Percentiles rank a stretch among this genome's conserved stretches.
Evolutionary conservation across 2,888 invertebrate genomes (phyloP).

Genomic region (Nephrotoma guestfalica): DNA sequence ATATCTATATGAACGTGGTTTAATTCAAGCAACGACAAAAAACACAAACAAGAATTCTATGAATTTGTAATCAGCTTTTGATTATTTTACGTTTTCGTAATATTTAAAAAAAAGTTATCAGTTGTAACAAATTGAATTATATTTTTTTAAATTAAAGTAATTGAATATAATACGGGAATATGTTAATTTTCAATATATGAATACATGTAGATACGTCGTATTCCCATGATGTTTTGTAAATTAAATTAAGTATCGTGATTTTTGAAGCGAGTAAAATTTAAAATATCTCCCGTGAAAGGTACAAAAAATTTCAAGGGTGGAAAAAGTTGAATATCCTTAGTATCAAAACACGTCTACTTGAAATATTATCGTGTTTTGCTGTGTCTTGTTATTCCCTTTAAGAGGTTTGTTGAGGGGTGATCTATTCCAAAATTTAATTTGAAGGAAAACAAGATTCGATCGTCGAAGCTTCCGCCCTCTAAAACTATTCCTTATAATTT

Average conservation of each 20-base stretch:
- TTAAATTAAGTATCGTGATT: not conserved
- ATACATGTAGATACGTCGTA: not conserved
- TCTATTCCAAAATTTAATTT: too few relatives aligned
- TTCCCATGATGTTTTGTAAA: not conserved
- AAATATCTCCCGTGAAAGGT: too few relatives aligned
- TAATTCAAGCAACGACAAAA: not conserved
- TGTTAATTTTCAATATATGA: not conserved
- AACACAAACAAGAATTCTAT: not conserved
- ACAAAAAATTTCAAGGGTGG: too few relatives aligned
- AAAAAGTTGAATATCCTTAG: too few relatives aligned
- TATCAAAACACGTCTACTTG: too few relatives aligned
- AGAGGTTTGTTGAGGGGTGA: too few relatives aligned
- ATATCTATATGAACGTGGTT: not conserved
- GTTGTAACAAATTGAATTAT: not conserved
- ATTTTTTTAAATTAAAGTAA: not conserved
- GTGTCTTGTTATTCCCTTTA: too few relatives aligned
- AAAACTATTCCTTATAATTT: too few relatives aligned
- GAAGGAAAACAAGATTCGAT: too few relatives aligned
- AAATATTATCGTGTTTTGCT: too few relatives aligned
- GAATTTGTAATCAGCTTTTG: not conserved
- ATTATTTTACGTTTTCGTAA: not conserved
- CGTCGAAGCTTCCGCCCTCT: too few relatives aligned
- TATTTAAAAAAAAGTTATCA: not conserved
- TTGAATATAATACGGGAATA: not conserved
- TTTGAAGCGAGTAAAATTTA: not conserved